phyloP scores from a whole-genome alignment of 2,888 invertebrate species.

The Octonoba sinensis region DNA sequence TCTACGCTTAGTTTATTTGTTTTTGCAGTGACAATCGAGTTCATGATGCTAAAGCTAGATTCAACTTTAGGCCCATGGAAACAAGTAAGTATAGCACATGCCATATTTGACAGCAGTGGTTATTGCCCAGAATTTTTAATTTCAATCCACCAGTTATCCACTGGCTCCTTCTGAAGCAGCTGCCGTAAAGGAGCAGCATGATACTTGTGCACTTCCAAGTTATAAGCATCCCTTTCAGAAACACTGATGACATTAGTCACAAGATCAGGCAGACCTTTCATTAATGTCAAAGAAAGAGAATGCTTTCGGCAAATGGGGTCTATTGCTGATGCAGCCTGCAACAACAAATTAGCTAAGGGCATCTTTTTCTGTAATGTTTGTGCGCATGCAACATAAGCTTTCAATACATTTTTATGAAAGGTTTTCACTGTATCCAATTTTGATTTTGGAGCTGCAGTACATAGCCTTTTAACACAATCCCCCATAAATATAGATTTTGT shows the following conservation, averaged over 20 bases:
- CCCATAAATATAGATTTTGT: background rate
- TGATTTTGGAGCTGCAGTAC: background rate
- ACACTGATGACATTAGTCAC: slow-evolving; percentile 16
- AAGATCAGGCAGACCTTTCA: slow-evolving; percentile 13
- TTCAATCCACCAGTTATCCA: slow-evolving; percentile 16
- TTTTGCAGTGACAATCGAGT: background rate
- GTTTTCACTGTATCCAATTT: background rate
- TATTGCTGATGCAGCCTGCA: slow-evolving; percentile 10
- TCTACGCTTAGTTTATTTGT: background rate
- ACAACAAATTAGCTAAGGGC: slow-evolving; percentile 5
- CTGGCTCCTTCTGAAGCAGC: background rate
- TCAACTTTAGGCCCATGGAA: slow-evolving; percentile 15
- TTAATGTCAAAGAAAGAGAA: slow-evolving; percentile 11
- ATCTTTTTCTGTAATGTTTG: slow-evolving; percentile 8
- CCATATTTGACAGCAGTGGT: slow-evolving; percentile 2
- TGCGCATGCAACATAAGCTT: background rate
- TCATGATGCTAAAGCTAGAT: slow-evolving; percentile 11
- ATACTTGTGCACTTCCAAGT: slow-evolving; percentile 7
- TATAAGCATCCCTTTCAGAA: slow-evolving; percentile 12
- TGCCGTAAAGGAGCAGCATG: background rate
- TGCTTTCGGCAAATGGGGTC: slow-evolving; percentile 5
- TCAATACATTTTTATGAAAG: background rate
- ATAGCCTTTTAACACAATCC: background rate
- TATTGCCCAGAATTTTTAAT: background rate
- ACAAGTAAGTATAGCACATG: slow-evolving; percentile 11